A percentile compares a stretch with the other conserved stretches of the same genome.
Conservation (phyloP, 2,888 invertebrate species). For the Idaea straminata region DNA sequence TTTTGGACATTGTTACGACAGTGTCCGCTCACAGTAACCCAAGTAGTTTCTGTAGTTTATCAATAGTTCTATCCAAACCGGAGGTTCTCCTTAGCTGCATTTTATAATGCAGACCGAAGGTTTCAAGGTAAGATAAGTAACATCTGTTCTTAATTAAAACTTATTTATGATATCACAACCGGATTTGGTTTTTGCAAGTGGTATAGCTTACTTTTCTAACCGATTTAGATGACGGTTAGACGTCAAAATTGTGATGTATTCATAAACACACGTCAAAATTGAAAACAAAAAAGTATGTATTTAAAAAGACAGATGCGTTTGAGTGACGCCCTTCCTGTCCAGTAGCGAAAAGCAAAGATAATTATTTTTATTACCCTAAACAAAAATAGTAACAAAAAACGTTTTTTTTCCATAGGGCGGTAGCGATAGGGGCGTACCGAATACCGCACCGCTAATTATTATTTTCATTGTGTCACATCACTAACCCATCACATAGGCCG, state of each 20-base stretch:
- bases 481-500: slow-evolving; percentile 39
- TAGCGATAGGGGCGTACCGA: slow-evolving; percentile 37
- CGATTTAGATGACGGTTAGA: too few species aligned
- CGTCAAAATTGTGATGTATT: not conserved
- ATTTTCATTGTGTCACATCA: slow-evolving; percentile 40
- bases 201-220: too few species aligned
- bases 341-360: slow-evolving; percentile 38
- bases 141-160: too few species aligned
- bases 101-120: too few species aligned
- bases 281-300: slow-evolving; percentile 5
- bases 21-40: too few species aligned
- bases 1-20: too few species aligned
- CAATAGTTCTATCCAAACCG: too few species aligned
- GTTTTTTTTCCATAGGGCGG: slow-evolving; percentile 37
- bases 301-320: slow-evolving; percentile 28
- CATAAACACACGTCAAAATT: not conserved
- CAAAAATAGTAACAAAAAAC: slow-evolving; percentile 40
- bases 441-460: slow-evolving; percentile 35
- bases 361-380: slow-evolving; percentile 58
- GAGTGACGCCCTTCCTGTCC: slow-evolving; percentile 19
- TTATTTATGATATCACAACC: too few species aligned
- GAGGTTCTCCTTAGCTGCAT: too few species aligned
- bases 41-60: too few species aligned
- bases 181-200: too few species aligned
- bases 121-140: too few species aligned